Base-by-base conservation (phyloP, 2,888 invertebrate species). In the Marasmarcha lunaedactyla region DNA sequence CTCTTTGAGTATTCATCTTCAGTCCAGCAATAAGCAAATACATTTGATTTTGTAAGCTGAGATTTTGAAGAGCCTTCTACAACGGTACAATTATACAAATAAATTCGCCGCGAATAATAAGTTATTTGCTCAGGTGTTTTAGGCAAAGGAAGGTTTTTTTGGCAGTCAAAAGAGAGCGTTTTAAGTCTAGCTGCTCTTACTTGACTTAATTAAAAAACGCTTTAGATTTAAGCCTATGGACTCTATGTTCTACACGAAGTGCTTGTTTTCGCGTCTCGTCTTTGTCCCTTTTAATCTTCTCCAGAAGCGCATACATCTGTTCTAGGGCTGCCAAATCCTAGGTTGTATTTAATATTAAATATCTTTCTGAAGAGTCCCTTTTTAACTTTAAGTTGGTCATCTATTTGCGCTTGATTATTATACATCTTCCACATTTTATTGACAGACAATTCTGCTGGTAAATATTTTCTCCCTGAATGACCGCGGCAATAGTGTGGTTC, bases 41-140 rank as follows among this genome's bases (percentile, higher is more conserved):
- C 52, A 40, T 51, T 59, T 6, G 52, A 42, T 25, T 36, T 38
- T 4, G 42, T 47, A 15, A 59, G 40, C 35, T 45, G 40, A 12
- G 36, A 12, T 41, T 54, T 51, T 15, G 62, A 63, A 36, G 39
- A 34, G 14, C 62, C 60, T 38, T 50, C 42, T 38, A 60, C 57
- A 11, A 63, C 45, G 7, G 61, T 59, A 20, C 61, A 57, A 44
- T 66, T 67, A 40, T 59, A 63, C 5, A 46, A 37, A 42, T 63
- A 61, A 10, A 65, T 36, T 42, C 65, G 64, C 5, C 59, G 46
- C 14, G 47, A 45, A 47, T 59, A 67, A 37, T 67, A 65, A 1
- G 55, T 46, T 7, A 50, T 39, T 46, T 64, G 61, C 41, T 63
- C 63, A 0, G 61, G 59, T 12, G 36, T 2, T 40, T 43, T 43